Evolutionary conservation across 92 coral and sea anemone species (phyloP), one percentile per base, ranked within the genome.

Genomic region (Paragorgia papillata): DNA sequence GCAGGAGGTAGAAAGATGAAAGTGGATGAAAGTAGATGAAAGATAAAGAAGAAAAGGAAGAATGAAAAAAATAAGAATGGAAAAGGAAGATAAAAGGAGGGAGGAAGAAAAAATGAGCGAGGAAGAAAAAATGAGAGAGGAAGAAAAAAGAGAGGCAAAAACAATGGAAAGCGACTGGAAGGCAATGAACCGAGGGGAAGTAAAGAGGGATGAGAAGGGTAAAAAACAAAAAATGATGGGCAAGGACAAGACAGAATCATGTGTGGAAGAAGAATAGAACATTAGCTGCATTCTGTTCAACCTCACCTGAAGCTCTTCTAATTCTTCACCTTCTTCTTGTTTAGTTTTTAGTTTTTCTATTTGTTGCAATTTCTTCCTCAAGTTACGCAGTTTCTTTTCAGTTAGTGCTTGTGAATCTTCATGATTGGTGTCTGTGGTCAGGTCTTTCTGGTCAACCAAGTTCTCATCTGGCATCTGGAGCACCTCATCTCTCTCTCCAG

Each of bases 341-440:
- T 85, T 90, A 21, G 68, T 83, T 76, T 91, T 95, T 37, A 95
- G 79, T 19, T 33, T 61, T 32, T 89, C 69, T 56, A 95, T 91
- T 79, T 95, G 97, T 59, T 90, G 92, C 25, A 95, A 66, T 60
- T 91, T 91, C 74, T 95, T 95, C 82, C 84, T 86, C 55, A 95
- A 76, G 24, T 79, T 60, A 56, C 95, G 82, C 41, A 91, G 62
- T 70, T 85, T 83, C 84, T 91, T 95, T 75, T 95, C 99, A 17
- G 83, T 24, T 8, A 84, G 88, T 22, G 89, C 74, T 18, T 84
- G 90, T 0, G 83, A 77, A 62, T 81, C 76, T 56, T 37, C 80
- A 10, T 48, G 74, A 33, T 29, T 73, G 17, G 32, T 17, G 15
- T 33, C 15, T 15, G 53, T 46, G 53, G n/a, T 7, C 2, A 46